These are phyloP conservation scores for Lophura nycthemera DNA, from an alignment of 2,113 vertebrate species.

Conservation along the genomic window DNA sequence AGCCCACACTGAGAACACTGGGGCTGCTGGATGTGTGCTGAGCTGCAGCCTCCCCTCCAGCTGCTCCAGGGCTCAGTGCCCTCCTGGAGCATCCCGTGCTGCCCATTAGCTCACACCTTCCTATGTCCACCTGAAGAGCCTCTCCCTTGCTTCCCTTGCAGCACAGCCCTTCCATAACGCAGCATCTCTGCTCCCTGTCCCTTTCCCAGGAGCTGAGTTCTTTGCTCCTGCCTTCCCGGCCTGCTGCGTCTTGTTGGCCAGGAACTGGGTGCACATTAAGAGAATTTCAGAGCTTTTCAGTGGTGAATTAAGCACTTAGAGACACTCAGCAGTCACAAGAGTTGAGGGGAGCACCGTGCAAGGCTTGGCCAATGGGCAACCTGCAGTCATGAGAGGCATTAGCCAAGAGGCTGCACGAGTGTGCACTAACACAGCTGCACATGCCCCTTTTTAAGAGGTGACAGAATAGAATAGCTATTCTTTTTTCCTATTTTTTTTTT, in stretches of 20 bases:
- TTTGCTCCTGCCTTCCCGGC: not conserved
- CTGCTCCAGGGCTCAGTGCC: not conserved
- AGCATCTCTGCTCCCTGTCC: not conserved
- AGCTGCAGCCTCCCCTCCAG: not conserved
- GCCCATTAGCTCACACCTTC: not conserved
- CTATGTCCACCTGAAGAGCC: not conserved
- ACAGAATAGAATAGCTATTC: not conserved
- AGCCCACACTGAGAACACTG: not conserved
- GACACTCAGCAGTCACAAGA: not conserved
- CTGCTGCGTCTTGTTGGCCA: not conserved
- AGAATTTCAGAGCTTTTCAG: not conserved
- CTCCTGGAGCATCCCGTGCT: not conserved
- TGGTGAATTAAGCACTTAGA: constrained; percentile 9
- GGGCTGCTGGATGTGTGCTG: not conserved
- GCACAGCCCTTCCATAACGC: fast-evolving
- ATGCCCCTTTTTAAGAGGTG: not conserved
- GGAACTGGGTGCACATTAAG: too few species aligned
- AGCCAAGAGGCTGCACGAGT: not conserved
- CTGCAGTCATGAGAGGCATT: not conserved
- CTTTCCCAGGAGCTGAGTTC: not conserved
- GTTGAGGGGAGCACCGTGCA: fast-evolving
- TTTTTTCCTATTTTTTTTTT: not conserved
- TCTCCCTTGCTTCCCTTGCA: not conserved
- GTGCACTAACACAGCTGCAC: fast-evolving
- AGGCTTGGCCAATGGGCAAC: not conserved